Evolutionary conservation across 2,888 invertebrate species (phyloP), one percentile per base, ranked within the genome.

Genomic region (Heliconius aoede): DNA sequence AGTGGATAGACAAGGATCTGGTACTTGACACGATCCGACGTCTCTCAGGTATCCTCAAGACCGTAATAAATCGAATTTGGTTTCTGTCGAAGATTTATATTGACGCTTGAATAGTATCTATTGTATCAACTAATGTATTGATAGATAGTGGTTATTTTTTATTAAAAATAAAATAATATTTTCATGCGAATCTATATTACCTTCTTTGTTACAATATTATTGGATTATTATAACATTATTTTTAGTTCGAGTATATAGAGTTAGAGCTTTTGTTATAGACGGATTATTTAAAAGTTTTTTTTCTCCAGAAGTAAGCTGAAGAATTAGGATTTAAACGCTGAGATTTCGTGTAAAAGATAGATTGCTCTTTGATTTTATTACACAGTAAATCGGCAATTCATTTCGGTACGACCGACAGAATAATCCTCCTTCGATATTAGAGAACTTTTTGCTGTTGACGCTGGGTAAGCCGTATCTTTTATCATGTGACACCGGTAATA

Each of bases 51-150:
- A 71, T 75, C 75, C 62, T 36, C 72, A 75, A 71, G 75, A 71
- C 75, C 71, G 55, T 76, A 71, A 76, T 75, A 75, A 75, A 75
- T 75, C 64, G 75, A 76, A 76, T 71, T 76, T 72, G 55, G 62
- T 71, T 32, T 74, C 71, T 71, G 64, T 55, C 62, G 64, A 76
- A 71, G 71, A 76, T 76, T 76, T 76, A 76, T 64, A 76, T 40
- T 76, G 71, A 71, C 72, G 55, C 64, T n/a, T 71, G 75, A 72
- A 36, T 72, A 72, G 36, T 72, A 72, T 36, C 26, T 69, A 55
- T 69, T 55, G 55, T n/a, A 69, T 55, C 51, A 32, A 55, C 69
- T 55, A 69, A 30, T 69, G 26, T 72, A 40, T 72, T 71, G 26
- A 21, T 32, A 51, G 28, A 18, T 36, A 32, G 18, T 18, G 9